Evolutionary conservation across 2,113 vertebrate genomes (phyloP).

Genomic region (Tenrec ecaudatus): DNA sequence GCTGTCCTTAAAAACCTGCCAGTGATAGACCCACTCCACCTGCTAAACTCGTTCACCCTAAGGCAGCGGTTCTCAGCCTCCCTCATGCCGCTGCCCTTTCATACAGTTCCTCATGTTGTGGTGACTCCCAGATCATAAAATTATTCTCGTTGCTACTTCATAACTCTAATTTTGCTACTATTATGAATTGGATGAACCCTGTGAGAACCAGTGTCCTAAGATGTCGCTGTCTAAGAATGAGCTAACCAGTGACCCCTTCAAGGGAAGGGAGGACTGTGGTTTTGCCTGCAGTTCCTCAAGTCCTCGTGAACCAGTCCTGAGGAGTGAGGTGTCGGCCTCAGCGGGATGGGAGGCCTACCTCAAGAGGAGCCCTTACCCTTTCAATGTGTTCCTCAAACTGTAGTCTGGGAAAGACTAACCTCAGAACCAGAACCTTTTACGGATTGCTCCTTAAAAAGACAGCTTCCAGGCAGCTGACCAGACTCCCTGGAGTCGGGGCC

Average conservation of each 20-base stretch:
- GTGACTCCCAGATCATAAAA: too few relatives aligned
- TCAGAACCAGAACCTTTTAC: neutral
- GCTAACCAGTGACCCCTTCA: neutral
- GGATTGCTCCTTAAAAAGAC: neutral
- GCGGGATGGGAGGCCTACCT: too few relatives aligned
- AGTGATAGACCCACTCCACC: neutral
- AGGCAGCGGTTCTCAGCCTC: too few relatives aligned
- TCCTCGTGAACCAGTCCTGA: neutral
- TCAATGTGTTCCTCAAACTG: neutral
- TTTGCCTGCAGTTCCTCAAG: neutral
- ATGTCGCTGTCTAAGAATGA: neutral
- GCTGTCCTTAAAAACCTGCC: neutral
- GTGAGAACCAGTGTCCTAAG: neutral
- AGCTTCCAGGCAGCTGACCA: neutral
- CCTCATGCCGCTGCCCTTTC: too few relatives aligned
- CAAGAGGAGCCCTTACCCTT: neutral
- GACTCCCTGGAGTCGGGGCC: too few relatives aligned
- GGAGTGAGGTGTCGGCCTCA: neutral
- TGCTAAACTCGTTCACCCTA: neutral
- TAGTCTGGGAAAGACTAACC: neutral
- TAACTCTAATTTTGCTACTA: too few relatives aligned
- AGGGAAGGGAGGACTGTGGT: neutral
- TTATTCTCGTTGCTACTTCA: too few relatives aligned
- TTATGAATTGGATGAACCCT: too few relatives aligned
- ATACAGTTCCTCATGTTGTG: too few relatives aligned